phyloP scores from a whole-genome alignment of 2,797 vertebrate species.

The Phylloscopus collybita region DNA sequence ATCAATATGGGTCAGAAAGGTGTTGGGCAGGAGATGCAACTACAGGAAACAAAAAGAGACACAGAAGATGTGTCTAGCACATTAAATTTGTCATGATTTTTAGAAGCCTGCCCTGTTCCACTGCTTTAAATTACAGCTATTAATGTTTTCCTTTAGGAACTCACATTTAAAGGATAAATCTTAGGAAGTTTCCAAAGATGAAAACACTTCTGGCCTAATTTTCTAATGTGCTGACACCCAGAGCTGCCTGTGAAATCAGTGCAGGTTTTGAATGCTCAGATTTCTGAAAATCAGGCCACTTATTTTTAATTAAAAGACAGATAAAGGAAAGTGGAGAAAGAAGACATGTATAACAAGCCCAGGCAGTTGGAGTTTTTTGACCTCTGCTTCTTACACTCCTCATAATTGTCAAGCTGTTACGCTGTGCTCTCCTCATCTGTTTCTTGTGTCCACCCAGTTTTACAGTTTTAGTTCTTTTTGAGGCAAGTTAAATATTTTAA shows the following conservation, averaged over 20 bases:
- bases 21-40: background rate
- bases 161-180: background rate
- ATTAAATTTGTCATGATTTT: background rate
- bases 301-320: constrained; percentile 33
- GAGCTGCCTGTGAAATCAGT: background rate
- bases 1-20: background rate
- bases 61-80: background rate
- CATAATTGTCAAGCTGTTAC: background rate
- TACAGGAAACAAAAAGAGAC: background rate
- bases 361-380: background rate
- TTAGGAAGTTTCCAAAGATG: background rate
- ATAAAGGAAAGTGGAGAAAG: background rate
- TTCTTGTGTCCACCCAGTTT: background rate
- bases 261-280: background rate
- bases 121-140: background rate
- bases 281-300: constrained; percentile 11
- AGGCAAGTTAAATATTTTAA: background rate
- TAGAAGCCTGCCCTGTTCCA: background rate
- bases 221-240: background rate
- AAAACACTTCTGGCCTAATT: background rate
- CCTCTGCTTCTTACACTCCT: background rate
- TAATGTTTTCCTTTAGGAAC: background rate
- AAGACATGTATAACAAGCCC: background rate
- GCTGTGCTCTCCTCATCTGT: background rate
- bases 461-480: background rate